Evolutionary conservation across 2,113 vertebrate species (phyloP), one percentile per base, ranked within the genome.

Genomic region (Pardalotus punctatus): DNA sequence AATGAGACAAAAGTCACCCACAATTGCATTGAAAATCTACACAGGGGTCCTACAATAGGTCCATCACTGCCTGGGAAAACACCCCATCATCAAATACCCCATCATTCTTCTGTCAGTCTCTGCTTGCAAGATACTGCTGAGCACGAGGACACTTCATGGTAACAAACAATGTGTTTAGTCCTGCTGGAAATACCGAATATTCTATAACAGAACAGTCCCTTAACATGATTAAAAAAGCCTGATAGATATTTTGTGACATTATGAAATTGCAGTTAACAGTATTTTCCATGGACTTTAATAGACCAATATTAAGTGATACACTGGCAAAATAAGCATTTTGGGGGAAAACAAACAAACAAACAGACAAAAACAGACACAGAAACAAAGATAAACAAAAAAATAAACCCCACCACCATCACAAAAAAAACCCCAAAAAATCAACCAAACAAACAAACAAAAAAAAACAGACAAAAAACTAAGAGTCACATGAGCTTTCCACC

Each of bases 21-120:
- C 16, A 62, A 5, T 0, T 54, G 31, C 72, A n/a, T 7, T 43
- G 50, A 62, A 86, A 60, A 38, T 43, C 13, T 54, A 23, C 4
- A 1, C 1, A 1, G 21, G 38, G 31, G 18, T 70, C 40, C 51
- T 69, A 8, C 15, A 5, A 1, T 14, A 76, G 12, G 38, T 31
- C 18, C 0, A 0, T 61, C 33, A 38, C 10, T 45, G 12, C 23
- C 19, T 69, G 16, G 10, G 28, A 12, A 71, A 40, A 20, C 15
- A 43, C 1, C 6, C 14, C 27, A 50, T 62, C 35, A 38, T 25
- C 42, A 66, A 40, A 40, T 40, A 40, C 74, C 8, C 19, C 11
- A 66, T 47, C 19, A 35, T 61, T 72, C 29, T 66, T 56, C 5
- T 50, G 14, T 14, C 23, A 35, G 9, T 18, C 6, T 62, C 51